Percentiles rank a stretch among this genome's conserved stretches.
Evolutionary conservation across 2,888 invertebrate genomes (phyloP).

Genomic region (Atethmia centrago): DNA sequence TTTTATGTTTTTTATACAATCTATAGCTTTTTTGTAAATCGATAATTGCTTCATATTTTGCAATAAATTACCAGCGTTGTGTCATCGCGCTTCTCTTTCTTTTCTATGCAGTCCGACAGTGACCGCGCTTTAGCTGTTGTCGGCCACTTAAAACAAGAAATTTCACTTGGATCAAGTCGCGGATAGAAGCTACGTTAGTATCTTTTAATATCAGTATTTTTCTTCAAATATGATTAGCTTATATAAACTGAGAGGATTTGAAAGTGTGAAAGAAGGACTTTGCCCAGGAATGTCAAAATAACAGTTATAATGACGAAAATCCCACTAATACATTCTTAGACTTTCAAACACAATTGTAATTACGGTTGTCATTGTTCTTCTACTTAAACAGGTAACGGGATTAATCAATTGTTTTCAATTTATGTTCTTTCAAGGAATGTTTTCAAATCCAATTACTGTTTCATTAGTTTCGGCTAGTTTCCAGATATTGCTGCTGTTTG

Average conservation of each 20-base stretch:
- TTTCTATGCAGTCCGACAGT: too few relatives aligned
- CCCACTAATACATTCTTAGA: neutral
- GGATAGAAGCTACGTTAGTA: too few relatives aligned
- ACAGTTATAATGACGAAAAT: neutral
- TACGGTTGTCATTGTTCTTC: conserved; percentile 31
- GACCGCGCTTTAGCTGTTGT: too few relatives aligned
- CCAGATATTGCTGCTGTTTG: conserved; percentile 15
- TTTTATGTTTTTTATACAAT: too few relatives aligned
- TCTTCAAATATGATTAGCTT: too few relatives aligned
- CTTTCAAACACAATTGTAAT: conserved; percentile 12
- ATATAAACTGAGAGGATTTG: neutral
- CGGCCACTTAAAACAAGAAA: too few relatives aligned
- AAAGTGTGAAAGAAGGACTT: neutral
- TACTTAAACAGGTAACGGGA: conserved; percentile 22
- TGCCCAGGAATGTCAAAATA: conserved; percentile 5
- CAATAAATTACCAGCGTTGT: too few relatives aligned
- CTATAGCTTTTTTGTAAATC: too few relatives aligned
- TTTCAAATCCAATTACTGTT: conserved; percentile 38
- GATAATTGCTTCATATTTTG: too few relatives aligned
- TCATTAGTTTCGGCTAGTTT: conserved; percentile 22
- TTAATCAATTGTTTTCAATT: conserved; percentile 37
- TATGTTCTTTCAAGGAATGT: conserved; percentile 17
- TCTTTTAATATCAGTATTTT: too few relatives aligned
- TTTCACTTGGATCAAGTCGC: too few relatives aligned
- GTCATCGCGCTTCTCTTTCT: too few relatives aligned